Evolutionary conservation across 2,888 invertebrate species (phyloP), one percentile per base, ranked within the genome.

Genomic region (Phyto melanocephala): DNA sequence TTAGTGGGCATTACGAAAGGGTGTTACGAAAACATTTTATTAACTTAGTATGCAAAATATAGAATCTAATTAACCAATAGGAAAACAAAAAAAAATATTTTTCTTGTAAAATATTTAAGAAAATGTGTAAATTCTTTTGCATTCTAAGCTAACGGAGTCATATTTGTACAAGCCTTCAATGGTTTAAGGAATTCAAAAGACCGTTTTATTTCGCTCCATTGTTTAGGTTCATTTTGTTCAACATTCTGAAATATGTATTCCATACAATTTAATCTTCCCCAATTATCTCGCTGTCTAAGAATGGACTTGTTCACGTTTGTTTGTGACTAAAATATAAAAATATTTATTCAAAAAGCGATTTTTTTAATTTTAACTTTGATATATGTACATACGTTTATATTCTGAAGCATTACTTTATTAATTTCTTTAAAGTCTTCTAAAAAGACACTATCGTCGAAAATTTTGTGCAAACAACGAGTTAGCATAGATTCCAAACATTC

Each of bases 231-330:
- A 1, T 60, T 82, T 52, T 85, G 68, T 5, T 84, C 67, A 3
- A 85, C 11, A 54, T 85, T 85, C 35, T 87, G 85, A 52, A 85
- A 82, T 33, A 86, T 83, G 58, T 82, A 84, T 72, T 86, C 85
- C 13, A 87, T 58, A 35, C 85, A 81, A 52, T 86, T 86, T 8
- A 86, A 84, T 68, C 85, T 87, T 7, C 86, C 86, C 87, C 87
- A 86, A 11, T 86, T 82, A 37, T 86, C 86, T 17, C 76, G 75
- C 22, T 82, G 71, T 52, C 74, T 82, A 2, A 86, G 54, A n/a
- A 81, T 85, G 1, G 86, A 83, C 11, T 75, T 35, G 22, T 58
- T 67, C 15, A 45, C 17, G 2, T 4, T 7, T 8, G 6, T 40
- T 7, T 45, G 40, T 6, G 3, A 5, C 15, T 54, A n/a, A 0